These are phyloP conservation scores for Geococcyx californianus DNA, from an alignment of 2,113 vertebrate species.

Conservation along the genomic window DNA sequence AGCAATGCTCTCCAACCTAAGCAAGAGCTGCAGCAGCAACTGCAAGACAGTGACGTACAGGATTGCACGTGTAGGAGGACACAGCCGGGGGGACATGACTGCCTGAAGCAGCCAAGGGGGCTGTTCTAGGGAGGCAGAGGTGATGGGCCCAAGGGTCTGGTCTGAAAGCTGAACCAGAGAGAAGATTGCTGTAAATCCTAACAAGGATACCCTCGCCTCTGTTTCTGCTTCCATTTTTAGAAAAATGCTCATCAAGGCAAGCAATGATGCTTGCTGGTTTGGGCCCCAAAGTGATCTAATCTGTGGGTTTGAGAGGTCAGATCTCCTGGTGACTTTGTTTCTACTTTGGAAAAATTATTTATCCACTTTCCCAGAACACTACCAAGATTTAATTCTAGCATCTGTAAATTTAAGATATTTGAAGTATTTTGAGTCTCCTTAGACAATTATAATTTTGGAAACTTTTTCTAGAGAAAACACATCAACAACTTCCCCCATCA, in stretches of 20 bases:
- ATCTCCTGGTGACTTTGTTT: neutral
- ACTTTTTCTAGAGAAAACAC: neutral
- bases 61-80: neutral
- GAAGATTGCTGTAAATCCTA: neutral
- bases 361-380: neutral
- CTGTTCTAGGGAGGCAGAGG: neutral
- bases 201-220: neutral
- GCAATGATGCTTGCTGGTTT: neutral
- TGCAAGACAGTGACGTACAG: rapidly evolving
- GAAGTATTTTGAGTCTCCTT: neutral
- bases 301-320: neutral
- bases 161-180: neutral
- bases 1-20: neutral
- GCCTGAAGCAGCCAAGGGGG: neutral
- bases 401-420: neutral
- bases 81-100: neutral
- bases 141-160: neutral
- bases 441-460: neutral
- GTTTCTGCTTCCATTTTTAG: neutral
- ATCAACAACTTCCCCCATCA: neutral
- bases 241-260: neutral
- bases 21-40: neutral
- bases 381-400: neutral
- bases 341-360: neutral
- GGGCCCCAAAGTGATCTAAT: neutral